These are phyloP conservation scores for Formicarius rufipectus DNA, from an alignment of 2,113 vertebrate genomes.

Conservation along the genomic window DNA sequence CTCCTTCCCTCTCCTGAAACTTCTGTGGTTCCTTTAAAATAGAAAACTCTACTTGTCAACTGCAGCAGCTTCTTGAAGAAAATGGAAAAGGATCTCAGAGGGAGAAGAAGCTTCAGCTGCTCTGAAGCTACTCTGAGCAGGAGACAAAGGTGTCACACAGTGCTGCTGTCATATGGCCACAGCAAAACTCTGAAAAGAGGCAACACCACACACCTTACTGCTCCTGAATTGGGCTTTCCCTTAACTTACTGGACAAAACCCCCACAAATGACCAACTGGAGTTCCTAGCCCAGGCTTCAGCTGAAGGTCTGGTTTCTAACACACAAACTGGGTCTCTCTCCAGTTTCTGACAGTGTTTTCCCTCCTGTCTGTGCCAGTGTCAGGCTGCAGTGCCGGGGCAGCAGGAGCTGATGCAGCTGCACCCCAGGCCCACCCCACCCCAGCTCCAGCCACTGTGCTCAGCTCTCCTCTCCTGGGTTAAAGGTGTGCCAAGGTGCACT, in stretches of 20 bases:
- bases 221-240: neutral
- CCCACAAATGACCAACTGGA: accelerated
- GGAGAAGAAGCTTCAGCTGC: neutral
- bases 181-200: neutral
- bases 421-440: neutral
- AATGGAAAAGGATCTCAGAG: neutral
- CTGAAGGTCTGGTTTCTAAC: neutral
- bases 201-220: accelerated
- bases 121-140: neutral
- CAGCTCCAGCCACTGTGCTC: neutral
- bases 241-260: accelerated
- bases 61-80: neutral
- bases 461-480: neutral
- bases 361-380: neutral
- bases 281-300: neutral
- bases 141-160: neutral
- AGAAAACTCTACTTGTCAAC: neutral
- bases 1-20: neutral
- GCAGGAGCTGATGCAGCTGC: neutral
- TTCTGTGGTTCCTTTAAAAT: neutral
- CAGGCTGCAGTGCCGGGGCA: neutral
- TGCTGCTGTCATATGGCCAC: accelerated
- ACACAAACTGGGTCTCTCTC: neutral
- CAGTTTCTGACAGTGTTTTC: neutral
- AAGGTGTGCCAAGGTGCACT: neutral